Evolutionary conservation across 2,888 invertebrate species (phyloP).

Genomic region (Acrobasis consociella): DNA sequence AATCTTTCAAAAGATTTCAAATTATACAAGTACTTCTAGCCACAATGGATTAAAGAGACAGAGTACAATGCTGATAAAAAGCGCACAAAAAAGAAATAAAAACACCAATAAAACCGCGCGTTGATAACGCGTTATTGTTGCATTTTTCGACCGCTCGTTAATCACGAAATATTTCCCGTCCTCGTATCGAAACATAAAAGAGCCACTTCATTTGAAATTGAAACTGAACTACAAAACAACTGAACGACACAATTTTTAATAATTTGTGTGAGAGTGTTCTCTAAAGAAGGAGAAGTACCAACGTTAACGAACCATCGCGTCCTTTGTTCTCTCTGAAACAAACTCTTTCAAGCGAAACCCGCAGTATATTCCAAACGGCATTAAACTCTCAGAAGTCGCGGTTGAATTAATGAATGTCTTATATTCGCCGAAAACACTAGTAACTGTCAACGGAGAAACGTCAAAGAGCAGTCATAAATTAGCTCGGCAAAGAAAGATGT

Average conservation of each 20-base stretch:
- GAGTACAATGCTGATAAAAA: slow-evolving; percentile 3
- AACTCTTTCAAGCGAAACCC: slow-evolving; percentile 44
- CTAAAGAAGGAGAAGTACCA: slow-evolving; percentile 36
- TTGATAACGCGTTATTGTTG: slow-evolving; percentile 18
- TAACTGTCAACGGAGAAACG: slow-evolving; percentile 54
- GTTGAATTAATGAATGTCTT: slow-evolving; percentile 68
- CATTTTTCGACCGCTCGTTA: slow-evolving; percentile 12
- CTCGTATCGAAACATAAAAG: slow-evolving; percentile 39
- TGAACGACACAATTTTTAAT: slow-evolving; percentile 53
- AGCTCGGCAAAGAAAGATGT: slow-evolving; percentile 70
- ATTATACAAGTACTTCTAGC: too few relatives aligned
- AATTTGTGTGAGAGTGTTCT: slow-evolving; percentile 36
- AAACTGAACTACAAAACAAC: slow-evolving; percentile 54
- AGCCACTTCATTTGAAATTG: slow-evolving; percentile 36
- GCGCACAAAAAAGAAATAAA: slow-evolving; percentile 6
- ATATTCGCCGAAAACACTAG: slow-evolving; percentile 65
- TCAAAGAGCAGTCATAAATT: slow-evolving; percentile 40
- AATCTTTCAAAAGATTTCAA: too few relatives aligned
- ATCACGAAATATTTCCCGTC: slow-evolving; percentile 13
- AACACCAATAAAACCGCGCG: slow-evolving; percentile 9
- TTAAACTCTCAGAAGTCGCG: slow-evolving; percentile 52
- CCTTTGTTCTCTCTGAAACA: slow-evolving; percentile 61
- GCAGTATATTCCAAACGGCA: slow-evolving; percentile 58
- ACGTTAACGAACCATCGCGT: slow-evolving; percentile 70
- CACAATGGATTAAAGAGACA: not conserved